These are phyloP conservation scores for Idaea aversata DNA, from an alignment of 2,888 invertebrate genomes.

Conservation along the genomic window DNA sequence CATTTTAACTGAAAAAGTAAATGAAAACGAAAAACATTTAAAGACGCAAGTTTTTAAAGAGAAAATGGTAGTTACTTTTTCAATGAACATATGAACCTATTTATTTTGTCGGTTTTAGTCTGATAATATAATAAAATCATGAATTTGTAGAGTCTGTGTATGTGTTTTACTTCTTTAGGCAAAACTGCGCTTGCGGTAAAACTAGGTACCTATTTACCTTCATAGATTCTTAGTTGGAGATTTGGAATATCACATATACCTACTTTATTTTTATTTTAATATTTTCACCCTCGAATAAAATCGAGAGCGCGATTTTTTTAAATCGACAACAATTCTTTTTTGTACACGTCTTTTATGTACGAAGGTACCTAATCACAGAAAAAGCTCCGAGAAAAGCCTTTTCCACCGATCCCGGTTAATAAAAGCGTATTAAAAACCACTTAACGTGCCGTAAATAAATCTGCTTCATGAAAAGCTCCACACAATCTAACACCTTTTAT, in stretches of 20 bases:
- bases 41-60: neutral
- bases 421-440: neutral
- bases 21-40: neutral
- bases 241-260: too few relatives aligned
- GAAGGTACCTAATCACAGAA: neutral
- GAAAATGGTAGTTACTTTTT: neutral
- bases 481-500: slow-evolving; percentile 3
- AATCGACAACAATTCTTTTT: neutral
- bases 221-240: too few relatives aligned
- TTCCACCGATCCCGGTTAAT: neutral
- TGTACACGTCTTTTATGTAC: neutral
- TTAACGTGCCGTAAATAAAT: neutral
- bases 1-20: slow-evolving; percentile 3
- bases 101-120: neutral
- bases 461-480: neutral
- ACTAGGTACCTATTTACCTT: too few relatives aligned
- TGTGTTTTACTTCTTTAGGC: too few relatives aligned
- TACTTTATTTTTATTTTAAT: too few relatives aligned
- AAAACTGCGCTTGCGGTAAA: too few relatives aligned
- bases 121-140: too few relatives aligned
- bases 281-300: too few relatives aligned
- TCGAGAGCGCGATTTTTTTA: too few relatives aligned
- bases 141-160: too few relatives aligned
- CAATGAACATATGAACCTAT: neutral
- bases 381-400: neutral